A percentile compares a stretch with the other conserved stretches of the same genome.
These are phyloP conservation scores for Metridium senile DNA, from an alignment of 92 coral and sea anemone genomes.

Conservation along the genomic window DNA sequence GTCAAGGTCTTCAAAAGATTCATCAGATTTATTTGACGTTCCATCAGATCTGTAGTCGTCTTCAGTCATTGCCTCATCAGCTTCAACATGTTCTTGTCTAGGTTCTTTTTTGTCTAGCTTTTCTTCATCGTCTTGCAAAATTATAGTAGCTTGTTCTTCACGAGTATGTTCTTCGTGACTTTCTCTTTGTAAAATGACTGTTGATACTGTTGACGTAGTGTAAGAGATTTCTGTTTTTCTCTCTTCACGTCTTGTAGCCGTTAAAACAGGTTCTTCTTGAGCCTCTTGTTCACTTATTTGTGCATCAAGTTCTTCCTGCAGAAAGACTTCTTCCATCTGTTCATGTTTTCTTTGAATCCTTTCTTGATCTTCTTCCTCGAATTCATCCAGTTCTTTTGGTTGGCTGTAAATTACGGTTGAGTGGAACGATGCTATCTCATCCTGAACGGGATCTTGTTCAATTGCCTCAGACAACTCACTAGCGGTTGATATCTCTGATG, in stretches of 20 bases:
- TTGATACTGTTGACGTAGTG: not conserved
- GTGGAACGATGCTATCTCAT: not conserved
- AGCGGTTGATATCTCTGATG: conserved; percentile 18
- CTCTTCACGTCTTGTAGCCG: not conserved
- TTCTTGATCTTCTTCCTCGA: conserved; percentile 42
- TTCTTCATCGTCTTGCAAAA: conserved; percentile 57
- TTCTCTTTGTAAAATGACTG: conserved; percentile 8
- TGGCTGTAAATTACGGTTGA: conserved; percentile 5
- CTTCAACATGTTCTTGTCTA: conserved; percentile 57
- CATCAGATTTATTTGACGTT: conserved; percentile 7
- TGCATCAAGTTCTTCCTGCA: conserved; percentile 30
- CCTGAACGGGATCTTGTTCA: conserved; percentile 8
- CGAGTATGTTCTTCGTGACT: conserved; percentile 26
- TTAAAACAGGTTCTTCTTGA: not conserved
- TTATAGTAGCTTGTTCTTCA: conserved; percentile 44
- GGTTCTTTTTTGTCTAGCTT: conserved; percentile 41
- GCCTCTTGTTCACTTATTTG: conserved; percentile 8
- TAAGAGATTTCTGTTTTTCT: not conserved
- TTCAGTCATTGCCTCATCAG: conserved; percentile 69
- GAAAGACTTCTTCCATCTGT: conserved; percentile 19
- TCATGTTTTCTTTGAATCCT: conserved; percentile 18
- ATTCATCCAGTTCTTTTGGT: conserved; percentile 9
- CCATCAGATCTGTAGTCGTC: conserved; percentile 62
- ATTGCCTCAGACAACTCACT: conserved; percentile 19
- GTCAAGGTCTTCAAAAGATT: conserved; percentile 17